phyloP scores from a whole-genome alignment of 2,797 vertebrate genomes.

The Melanotaenia parkinsoni region DNA sequence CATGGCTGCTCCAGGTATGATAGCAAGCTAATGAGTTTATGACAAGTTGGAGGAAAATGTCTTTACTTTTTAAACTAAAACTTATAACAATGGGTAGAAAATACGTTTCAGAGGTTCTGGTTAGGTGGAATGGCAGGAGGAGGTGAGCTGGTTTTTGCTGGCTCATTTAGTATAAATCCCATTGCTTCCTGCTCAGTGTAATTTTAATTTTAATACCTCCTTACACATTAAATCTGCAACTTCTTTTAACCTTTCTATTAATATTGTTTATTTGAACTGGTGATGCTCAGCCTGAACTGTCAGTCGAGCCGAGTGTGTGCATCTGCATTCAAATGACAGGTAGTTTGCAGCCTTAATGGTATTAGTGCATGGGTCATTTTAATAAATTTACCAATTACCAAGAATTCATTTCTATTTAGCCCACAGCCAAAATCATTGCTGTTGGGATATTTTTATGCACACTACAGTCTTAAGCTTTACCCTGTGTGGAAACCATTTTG shows the following conservation, averaged over 20 bases:
- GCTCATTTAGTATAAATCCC: conserved; percentile 1
- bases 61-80: conserved; percentile 61
- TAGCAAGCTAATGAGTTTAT: conserved; percentile 77
- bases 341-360: conserved; percentile 66
- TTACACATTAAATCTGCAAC: conserved; percentile 61
- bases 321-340: conserved; percentile 20
- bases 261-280: conserved; percentile 62
- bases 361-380: conserved; percentile 78
- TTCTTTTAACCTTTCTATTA: conserved; percentile 77
- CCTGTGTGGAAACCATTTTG: conserved; percentile 63
- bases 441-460: conserved; percentile 65
- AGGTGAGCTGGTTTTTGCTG: conserved; percentile 14
- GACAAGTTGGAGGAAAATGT: conserved; percentile 65
- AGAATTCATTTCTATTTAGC: conserved; percentile 73
- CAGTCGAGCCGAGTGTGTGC: conserved; percentile 12
- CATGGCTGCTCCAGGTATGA: conserved; percentile 68
- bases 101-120: not conserved
- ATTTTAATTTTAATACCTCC: conserved; percentile 69
- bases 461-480: conserved; percentile 59
- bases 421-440: conserved; percentile 60
- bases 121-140: not conserved
- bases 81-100: conserved; percentile 22
- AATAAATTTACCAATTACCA: conserved; percentile 82
- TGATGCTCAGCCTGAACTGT: conserved; percentile 42
- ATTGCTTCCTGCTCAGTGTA: conserved; percentile 39